A percentile compares a stretch with the other conserved stretches of the same genome.
phyloP scores from a whole-genome alignment of 2,888 invertebrate genomes.

The Poecilobothrus nobilitatus region DNA sequence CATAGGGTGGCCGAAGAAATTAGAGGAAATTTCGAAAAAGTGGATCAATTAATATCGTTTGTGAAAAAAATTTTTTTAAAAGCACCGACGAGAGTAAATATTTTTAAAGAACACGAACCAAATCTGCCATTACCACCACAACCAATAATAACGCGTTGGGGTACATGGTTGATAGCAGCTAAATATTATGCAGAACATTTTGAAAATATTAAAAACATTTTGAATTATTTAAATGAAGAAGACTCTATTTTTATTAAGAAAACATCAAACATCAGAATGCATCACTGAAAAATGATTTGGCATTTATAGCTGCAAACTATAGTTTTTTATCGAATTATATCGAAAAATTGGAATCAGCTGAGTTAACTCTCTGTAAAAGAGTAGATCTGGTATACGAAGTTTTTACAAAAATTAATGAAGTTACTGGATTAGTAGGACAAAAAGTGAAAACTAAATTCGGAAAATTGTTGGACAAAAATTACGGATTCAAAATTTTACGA shows the following conservation, averaged over 20 bases:
- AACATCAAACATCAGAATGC: slow-evolving; percentile 9
- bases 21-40: slow-evolving; percentile 8
- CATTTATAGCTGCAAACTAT: background rate
- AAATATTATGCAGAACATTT: slow-evolving; percentile 27
- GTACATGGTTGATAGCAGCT: slow-evolving; percentile 31
- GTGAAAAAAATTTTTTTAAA: slow-evolving; percentile 14
- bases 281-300: background rate
- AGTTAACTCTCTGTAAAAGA: background rate
- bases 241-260: slow-evolving; percentile 15
- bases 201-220: slow-evolving; percentile 19
- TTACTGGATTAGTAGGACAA: too few relatives aligned
- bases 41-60: slow-evolving; percentile 10
- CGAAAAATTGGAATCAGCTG: background rate
- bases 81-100: slow-evolving; percentile 9
- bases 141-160: slow-evolving; percentile 32
- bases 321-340: background rate
- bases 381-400: too few relatives aligned
- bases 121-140: slow-evolving; percentile 27
- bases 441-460: too few relatives aligned
- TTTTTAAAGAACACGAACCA: background rate
- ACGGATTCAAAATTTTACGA: too few relatives aligned
- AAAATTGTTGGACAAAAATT: too few relatives aligned
- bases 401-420: too few relatives aligned
- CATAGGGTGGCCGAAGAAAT: slow-evolving; percentile 13
- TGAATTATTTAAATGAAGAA: slow-evolving; percentile 12